phyloP scores from a whole-genome alignment of 2,113 vertebrate genomes.

The Malurus cyaneus region DNA sequence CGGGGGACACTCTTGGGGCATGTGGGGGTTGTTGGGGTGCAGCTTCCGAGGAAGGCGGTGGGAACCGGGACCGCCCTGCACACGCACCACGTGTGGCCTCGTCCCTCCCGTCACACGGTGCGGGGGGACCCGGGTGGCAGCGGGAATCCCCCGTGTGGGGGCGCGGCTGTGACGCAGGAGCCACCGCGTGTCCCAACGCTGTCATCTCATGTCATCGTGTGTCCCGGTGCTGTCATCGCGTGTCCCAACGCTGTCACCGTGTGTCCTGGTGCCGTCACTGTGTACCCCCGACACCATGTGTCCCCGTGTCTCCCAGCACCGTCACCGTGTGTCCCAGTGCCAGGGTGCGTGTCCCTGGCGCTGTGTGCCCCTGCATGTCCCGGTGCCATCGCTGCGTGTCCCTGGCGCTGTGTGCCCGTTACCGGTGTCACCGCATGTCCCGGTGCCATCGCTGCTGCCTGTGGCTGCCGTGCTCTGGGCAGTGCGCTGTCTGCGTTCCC shows the following conservation, averaged over 20 bases:
- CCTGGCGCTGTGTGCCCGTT: not conserved
- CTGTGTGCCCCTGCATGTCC: not conserved
- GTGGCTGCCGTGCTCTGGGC: too few relatives aligned
- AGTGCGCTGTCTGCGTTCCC: too few relatives aligned
- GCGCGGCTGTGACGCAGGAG: not conserved
- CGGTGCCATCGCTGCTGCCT: not conserved
- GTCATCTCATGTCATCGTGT: not conserved
- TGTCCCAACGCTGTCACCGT: not conserved
- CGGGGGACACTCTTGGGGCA: rapidly evolving
- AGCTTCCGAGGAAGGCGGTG: not conserved
- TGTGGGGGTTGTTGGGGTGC: not conserved
- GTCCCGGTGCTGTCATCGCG: not conserved
- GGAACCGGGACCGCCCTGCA: not conserved
- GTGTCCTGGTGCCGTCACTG: not conserved
- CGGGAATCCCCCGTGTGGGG: not conserved
- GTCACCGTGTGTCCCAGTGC: not conserved
- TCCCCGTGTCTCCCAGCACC: not conserved
- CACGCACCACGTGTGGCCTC: not conserved
- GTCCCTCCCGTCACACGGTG: not conserved
- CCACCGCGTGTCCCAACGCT: not conserved
- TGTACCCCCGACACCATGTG: not conserved
- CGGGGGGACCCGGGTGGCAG: not conserved
- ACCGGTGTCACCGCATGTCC: too few relatives aligned
- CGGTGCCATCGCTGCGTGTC: not conserved
- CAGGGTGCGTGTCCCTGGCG: not conserved